phyloP scores from a whole-genome alignment of 1,140 invertebrate genomes.

The Hydropsyche tenuis region DNA sequence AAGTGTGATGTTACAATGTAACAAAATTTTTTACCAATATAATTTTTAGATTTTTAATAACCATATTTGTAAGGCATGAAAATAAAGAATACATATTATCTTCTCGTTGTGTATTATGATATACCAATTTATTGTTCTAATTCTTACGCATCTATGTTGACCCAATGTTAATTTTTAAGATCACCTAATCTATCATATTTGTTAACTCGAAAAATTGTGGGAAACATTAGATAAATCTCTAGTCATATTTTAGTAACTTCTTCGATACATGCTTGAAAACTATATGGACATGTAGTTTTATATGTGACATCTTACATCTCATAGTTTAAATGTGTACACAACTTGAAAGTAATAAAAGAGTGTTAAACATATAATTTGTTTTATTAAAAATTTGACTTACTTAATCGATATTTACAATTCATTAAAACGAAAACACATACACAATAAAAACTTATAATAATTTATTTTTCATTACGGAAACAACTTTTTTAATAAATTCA shows the following conservation, averaged over 20 bases:
- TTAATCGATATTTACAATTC: not conserved
- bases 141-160: too few species aligned
- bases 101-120: not conserved
- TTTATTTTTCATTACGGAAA: too few species aligned
- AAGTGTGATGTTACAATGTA: slow-evolving; percentile 32
- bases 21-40: slow-evolving; percentile 33
- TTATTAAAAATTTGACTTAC: not conserved
- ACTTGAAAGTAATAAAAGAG: slow-evolving; percentile 14
- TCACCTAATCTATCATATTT: too few species aligned
- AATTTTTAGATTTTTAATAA: slow-evolving; percentile 19
- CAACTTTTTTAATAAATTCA: slow-evolving; percentile 33
- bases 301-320: not conserved
- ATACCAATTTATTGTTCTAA: too few species aligned
- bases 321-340: not conserved
- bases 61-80: not conserved
- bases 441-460: too few species aligned
- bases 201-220: too few species aligned
- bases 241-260: too few species aligned
- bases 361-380: not conserved
- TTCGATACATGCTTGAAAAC: too few species aligned
- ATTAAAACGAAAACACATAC: too few species aligned
- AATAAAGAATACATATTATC: slow-evolving; percentile 1
- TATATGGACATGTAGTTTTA: not conserved
- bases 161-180: too few species aligned
- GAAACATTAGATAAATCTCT: too few species aligned